phyloP scores from a whole-genome alignment of 2,113 vertebrate species.

The Catharus minimus region DNA sequence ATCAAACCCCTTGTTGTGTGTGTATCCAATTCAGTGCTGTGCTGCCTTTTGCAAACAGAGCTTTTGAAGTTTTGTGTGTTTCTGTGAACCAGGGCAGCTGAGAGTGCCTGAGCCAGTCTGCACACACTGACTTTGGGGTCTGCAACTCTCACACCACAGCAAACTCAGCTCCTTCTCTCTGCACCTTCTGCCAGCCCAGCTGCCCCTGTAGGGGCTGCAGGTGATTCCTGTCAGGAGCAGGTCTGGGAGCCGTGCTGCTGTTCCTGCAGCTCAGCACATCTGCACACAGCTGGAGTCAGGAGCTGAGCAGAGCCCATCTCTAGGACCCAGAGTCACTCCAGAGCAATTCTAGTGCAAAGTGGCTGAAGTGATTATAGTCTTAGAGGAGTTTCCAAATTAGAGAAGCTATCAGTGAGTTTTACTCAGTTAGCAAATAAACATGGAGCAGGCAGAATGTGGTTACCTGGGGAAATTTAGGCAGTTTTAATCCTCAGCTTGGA shows the following conservation, averaged over 20 bases:
- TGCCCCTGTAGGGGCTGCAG: neutral
- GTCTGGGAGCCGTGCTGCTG: neutral
- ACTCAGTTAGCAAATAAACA: neutral
- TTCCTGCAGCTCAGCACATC: neutral
- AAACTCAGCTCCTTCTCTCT: neutral
- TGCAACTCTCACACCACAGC: neutral
- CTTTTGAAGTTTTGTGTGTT: neutral
- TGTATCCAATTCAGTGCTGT: neutral
- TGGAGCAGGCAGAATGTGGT: neutral
- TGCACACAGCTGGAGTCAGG: neutral
- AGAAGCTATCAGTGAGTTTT: neutral
- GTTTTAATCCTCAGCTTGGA: neutral
- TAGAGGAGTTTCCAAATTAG: neutral
- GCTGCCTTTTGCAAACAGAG: neutral
- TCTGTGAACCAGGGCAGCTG: neutral
- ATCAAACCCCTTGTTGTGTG: neutral
- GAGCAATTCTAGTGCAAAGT: neutral
- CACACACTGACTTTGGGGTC: neutral
- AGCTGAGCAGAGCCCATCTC: neutral
- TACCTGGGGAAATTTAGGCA: neutral
- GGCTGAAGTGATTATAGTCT: neutral
- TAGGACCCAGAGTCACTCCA: neutral
- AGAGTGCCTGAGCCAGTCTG: neutral
- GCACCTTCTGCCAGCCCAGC: neutral
- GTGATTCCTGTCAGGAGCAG: neutral